Conservation (phyloP, 2,113 vertebrate species). For the Heterocephalus glaber region DNA sequence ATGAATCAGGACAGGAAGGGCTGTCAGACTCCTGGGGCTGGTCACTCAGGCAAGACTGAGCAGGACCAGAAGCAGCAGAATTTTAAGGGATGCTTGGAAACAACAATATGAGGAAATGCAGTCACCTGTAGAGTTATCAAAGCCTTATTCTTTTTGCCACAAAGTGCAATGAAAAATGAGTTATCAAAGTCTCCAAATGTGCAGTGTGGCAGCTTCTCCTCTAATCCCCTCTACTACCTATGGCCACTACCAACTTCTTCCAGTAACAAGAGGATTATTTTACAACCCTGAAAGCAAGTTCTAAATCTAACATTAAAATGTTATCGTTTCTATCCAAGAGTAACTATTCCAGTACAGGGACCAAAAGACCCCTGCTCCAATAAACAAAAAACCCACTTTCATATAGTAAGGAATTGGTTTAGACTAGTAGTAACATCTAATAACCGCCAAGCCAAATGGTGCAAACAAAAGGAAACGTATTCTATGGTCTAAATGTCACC, state of each 20-base stretch:
- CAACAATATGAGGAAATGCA: background rate
- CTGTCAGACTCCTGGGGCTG: background rate
- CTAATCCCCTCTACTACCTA: background rate
- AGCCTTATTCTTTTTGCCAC: background rate
- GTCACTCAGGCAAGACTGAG: background rate
- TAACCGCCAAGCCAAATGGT: background rate
- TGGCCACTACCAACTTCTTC: background rate
- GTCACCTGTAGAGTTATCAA: background rate
- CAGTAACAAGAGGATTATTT: background rate
- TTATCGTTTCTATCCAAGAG: background rate
- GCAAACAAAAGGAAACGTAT: background rate
- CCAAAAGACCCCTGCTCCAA: background rate
- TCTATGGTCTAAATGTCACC: background rate
- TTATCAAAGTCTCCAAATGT: background rate
- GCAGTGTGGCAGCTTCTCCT: background rate
- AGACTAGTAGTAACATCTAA: background rate
- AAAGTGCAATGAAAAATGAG: background rate
- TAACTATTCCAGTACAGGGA: background rate
- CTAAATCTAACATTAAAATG: background rate
- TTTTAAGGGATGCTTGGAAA: constrained; percentile 40
- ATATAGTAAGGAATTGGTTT: constrained; percentile 46
- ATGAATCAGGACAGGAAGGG: constrained; percentile 33
- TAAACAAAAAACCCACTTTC: constrained; percentile 44
- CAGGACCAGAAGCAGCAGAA: constrained; percentile 50
- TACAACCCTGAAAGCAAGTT: background rate